Base-by-base conservation (phyloP, 2,113 vertebrate genomes). In the Hippocampus zosterae region DNA sequence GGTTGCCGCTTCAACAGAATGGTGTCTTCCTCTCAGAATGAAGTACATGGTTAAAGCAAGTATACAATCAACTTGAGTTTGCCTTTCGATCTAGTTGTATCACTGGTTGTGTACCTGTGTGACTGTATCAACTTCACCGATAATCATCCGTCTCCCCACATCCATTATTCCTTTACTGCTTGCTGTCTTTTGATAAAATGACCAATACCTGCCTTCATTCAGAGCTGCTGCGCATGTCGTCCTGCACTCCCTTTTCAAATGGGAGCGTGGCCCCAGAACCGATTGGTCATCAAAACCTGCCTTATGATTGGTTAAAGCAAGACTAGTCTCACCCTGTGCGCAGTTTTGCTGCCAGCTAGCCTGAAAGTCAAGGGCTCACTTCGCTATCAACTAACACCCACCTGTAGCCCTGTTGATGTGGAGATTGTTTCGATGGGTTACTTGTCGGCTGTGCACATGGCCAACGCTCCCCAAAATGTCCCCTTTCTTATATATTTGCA, bases 21-120 rank as follows among this genome's bases (percentile, higher is more conserved):
- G 79, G 78, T 77, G 88, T 90, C 88, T 91, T 90, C 90, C 90
- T 87, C 75, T 77, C 87, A 72, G 81, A 84, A 81, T 86, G 78
- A 88, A 85, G 81, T 87, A 78, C 81, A 84, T 76, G 85, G 80
- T 81, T 79, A 81, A 88, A 88, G 84, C 85, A 86, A 88, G 79
- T 86, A 85, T 87, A 83, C 85, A 85, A 88, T 90, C 87, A 81
- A 75, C 61, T 86, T 87, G 78, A 60, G 76, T 90, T 90, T 80
- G 85, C 82, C 83, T 88, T 83, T 88, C 82, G 81, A 82, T 86
- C 84, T 79, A 83, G 76, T 60, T 69, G 81, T 88, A 79, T 83
- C 68, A 81, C 68, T 82, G 81, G 73, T 84, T 70, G 82, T 83
- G 80, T 82, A 74, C 21, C 65, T 6, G 64, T 48, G 76, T 83